Conservation (phyloP, 1,140 invertebrate species). For the Anastatus disparis region DNA sequence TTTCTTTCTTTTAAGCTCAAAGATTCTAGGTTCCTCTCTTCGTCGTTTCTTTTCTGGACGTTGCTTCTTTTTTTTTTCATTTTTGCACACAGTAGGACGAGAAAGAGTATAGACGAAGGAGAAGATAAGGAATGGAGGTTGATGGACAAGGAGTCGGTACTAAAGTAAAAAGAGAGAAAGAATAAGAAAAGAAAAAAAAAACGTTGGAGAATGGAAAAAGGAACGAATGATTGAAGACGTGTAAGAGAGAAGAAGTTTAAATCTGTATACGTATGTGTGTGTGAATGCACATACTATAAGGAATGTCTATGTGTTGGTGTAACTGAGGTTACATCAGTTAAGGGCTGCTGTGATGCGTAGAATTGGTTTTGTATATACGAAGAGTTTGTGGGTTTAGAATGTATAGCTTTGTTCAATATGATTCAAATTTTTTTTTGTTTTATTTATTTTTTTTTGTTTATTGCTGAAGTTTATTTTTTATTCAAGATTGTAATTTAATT, state of each 20-base stretch:
- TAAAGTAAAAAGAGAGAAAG: neutral
- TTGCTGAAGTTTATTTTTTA: neutral
- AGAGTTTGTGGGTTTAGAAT: too few relatives aligned
- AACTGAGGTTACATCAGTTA: slow-evolving; percentile 2
- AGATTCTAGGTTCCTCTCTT: neutral
- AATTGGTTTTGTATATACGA: too few relatives aligned
- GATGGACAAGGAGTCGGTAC: slow-evolving; percentile 8
- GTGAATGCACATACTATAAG: too few relatives aligned
- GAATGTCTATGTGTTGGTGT: too few relatives aligned
- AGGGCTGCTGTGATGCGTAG: neutral
- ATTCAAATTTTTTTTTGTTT: neutral
- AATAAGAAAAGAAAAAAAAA: neutral
- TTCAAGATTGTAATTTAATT: too few relatives aligned
- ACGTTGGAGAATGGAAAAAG: neutral
- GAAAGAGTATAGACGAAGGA: neutral
- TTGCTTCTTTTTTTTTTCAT: neutral
- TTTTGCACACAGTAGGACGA: too few relatives aligned
- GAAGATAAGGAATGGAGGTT: slow-evolving; percentile 10
- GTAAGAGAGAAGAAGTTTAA: neutral
- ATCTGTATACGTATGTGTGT: neutral
- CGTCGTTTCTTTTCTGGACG: neutral
- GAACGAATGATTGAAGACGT: slow-evolving; percentile 13
- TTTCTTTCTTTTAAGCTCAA: too few relatives aligned
- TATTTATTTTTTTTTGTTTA: neutral
- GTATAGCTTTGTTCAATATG: too few relatives aligned